phyloP scores from a whole-genome alignment of 2,888 invertebrate genomes.

The Drosophila acutilabella region DNA sequence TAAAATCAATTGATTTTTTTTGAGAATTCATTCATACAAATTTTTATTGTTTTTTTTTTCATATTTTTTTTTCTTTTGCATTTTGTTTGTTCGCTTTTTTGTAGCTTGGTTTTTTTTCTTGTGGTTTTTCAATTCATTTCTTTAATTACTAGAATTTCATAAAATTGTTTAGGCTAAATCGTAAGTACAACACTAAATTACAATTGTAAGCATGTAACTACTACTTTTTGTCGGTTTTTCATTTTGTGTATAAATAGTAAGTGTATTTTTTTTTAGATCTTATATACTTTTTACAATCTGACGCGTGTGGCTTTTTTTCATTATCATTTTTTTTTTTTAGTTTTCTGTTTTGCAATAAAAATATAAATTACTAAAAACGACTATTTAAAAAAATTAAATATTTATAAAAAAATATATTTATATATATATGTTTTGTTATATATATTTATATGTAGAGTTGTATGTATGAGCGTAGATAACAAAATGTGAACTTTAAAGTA shows the following conservation, averaged over 20 bases:
- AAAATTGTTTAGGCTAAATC: slow-evolving; percentile 82
- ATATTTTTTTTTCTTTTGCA: slow-evolving; percentile 68
- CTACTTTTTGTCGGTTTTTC: slow-evolving; percentile 50
- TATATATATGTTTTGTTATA: slow-evolving; percentile 24
- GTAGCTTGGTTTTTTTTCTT: slow-evolving; percentile 56
- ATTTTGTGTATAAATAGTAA: slow-evolving; percentile 8
- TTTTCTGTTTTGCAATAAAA: slow-evolving; percentile 68
- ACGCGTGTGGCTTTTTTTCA: slow-evolving; percentile 42
- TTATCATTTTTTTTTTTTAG: slow-evolving; percentile 48
- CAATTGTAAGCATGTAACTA: slow-evolving; percentile 80
- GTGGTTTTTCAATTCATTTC: slow-evolving; percentile 75
- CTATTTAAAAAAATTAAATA: slow-evolving; percentile 77
- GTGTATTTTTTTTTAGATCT: slow-evolving; percentile 53
- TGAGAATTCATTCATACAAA: slow-evolving; percentile 83
- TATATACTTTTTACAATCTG: slow-evolving; percentile 75
- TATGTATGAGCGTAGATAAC: slow-evolving; percentile 60
- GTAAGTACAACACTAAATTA: slow-evolving; percentile 83
- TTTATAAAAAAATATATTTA: slow-evolving; percentile 64
- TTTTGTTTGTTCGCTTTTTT: slow-evolving; percentile 68
- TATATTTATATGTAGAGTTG: slow-evolving; percentile 36
- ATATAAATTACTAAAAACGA: slow-evolving; percentile 82
- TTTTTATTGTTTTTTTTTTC: slow-evolving; percentile 80
- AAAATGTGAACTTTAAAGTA: slow-evolving; percentile 57
- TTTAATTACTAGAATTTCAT: slow-evolving; percentile 81
- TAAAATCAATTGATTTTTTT: slow-evolving; percentile 51